A percentile compares a stretch with the other conserved stretches of the same genome.
These are phyloP conservation scores for Struthio camelus DNA, from an alignment of 2,113 vertebrate genomes.

Conservation along the genomic window DNA sequence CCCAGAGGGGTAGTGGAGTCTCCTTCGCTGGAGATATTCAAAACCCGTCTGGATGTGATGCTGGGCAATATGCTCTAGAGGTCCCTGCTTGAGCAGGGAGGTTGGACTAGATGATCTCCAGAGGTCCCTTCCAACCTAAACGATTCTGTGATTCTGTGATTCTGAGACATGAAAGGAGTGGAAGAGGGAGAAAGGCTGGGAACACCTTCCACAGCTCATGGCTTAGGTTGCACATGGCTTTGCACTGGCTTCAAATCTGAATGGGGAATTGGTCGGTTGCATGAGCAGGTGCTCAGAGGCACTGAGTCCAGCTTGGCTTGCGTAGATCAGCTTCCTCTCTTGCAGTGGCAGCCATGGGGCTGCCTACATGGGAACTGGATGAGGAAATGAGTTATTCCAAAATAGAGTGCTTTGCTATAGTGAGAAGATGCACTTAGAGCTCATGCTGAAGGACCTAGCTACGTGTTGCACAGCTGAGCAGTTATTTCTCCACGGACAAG, in stretches of 20 bases:
- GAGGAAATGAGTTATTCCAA: rapidly evolving
- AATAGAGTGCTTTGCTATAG: rapidly evolving
- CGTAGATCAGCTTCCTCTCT: neutral
- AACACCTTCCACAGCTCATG: neutral
- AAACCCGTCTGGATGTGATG: too few relatives aligned
- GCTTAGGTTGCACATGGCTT: neutral
- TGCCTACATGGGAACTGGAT: rapidly evolving
- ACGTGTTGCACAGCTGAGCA: neutral
- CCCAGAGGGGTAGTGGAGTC: too few relatives aligned
- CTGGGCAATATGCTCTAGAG: too few relatives aligned
- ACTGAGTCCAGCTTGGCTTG: neutral
- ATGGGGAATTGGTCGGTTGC: rapidly evolving
- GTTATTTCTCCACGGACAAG: rapidly evolving
- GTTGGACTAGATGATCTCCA: too few relatives aligned
- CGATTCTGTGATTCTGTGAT: too few relatives aligned
- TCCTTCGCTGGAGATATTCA: too few relatives aligned
- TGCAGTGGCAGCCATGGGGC: rapidly evolving
- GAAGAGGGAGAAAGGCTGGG: neutral
- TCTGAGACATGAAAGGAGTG: neutral
- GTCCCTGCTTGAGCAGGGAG: too few relatives aligned
- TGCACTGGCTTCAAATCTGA: neutral
- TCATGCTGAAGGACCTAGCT: rapidly evolving
- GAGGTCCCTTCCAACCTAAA: too few relatives aligned
- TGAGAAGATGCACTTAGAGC: neutral
- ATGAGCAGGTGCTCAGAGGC: neutral